Base-by-base conservation (phyloP, 2,888 invertebrate species). In the Eupeodes latifasciatus region DNA sequence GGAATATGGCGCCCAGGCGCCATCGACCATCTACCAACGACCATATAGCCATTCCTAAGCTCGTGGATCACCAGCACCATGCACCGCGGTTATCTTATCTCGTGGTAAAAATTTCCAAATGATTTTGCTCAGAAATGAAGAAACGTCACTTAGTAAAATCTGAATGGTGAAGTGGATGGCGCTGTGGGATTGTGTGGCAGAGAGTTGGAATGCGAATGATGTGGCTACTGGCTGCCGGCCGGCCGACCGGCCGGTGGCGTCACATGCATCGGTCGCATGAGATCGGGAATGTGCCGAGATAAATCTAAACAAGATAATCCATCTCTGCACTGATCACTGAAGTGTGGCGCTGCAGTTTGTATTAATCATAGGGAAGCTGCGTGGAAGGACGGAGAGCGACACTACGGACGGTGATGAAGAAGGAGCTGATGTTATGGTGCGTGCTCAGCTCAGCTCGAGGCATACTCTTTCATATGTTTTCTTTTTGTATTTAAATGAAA, bases 241-340 rank as follows among this genome's bases (percentile, higher is more conserved):
- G n/a, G n/a, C n/a, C n/a, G 79, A 66, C 69, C 40, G 16, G 16
- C 55, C 11, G 49, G 62, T 66, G 47, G 51, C 72, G 55, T 55
- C 62, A 57, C 85, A 76, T 77, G 40, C 40, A 6, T 5, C 40
- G 40, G 40, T 3, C 40, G 40, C 7, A 40, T 47, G 67, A 53
- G 84, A 80, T 81, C 53, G 69, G 64, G 84, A 84, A 84, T 84
- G 84, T 84, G 81, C 85, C 47, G 69, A 85, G 85, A 85, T 88
- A 88, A 85, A 88, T 88, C 85, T 88, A 81, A 88, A 88, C 85
- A 81, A 85, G 85, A 88, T 88, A 88, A 88, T 88, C 81, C 85
- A 85, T 88, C 81, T 72, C 81, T 64, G 81, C 53, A 67, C 67
- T 88, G 81, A 88, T 85, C 59, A 81, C 69, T 85, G 75, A 88